Evolutionary conservation across 2,797 vertebrate genomes (phyloP), one percentile per base, ranked within the genome.

Genomic region (Enteromius anoplus): DNA sequence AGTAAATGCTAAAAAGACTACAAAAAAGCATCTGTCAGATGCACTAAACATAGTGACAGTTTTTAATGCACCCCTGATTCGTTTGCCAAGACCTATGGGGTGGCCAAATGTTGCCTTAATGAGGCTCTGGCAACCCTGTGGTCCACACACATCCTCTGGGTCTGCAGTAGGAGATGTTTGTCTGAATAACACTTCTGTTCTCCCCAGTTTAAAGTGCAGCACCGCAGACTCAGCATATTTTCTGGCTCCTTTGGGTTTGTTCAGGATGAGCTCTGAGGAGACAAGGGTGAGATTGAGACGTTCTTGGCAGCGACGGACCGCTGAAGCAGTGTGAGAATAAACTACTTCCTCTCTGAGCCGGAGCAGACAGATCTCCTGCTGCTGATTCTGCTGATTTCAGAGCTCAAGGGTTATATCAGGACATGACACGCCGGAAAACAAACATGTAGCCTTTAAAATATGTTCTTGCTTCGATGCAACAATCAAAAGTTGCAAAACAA

Each of bases 121-220:
- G 72, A 85, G 81, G 40, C 64, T 83, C 75, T 76, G 78, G 84
- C 84, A 84, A 81, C 80, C 53, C 62, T 78, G 78, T 83, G 69
- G 23, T 83, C 82, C 72, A 73, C 79, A 69, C 76, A 58, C 73
- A 70, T 60, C 23, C 12, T 14, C 58, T 6, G 60, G 9, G 55
- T 62, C 29, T 62, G 26, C 26, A 14, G 7, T 7, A 64, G 6
- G 69, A 81, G 51, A 80, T 72, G 58, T 49, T 32, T 1, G 17
- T 65, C 32, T 4, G 58, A 60, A 60, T 14, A 60, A 26, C 58
- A 62, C 23, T n/a, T 55, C 2, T 29, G 10, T 68, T 37, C 64
- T 37, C 29, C 26, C 26, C 26, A 17, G 60, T 64, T 32, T 64
- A 64, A 34, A 17, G 29, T 19, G 62, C n/a, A 4, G n/a, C 58